Percentiles rank a stretch among this genome's conserved stretches.
phyloP scores from a whole-genome alignment of 2,797 vertebrate species.

The Sphenodon punctatus region DNA sequence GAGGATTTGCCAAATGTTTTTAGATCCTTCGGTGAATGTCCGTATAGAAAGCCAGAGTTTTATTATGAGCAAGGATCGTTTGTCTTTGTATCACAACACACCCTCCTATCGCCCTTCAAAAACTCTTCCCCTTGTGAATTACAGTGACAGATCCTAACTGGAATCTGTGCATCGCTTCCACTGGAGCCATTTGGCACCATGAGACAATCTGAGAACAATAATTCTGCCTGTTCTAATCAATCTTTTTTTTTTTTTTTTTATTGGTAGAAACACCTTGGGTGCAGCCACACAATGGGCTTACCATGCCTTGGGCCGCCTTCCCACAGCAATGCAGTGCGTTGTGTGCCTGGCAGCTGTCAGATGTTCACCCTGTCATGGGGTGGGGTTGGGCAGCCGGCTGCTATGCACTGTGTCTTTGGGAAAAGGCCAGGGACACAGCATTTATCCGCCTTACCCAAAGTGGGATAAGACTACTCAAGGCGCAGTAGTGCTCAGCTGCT shows the following conservation, averaged over 20 bases:
- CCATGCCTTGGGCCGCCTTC: too few species aligned
- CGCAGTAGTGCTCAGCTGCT: too few species aligned
- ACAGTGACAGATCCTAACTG: not conserved
- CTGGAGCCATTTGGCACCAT: not conserved
- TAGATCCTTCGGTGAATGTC: not conserved
- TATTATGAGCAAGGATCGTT: not conserved
- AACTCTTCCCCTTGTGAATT: not conserved
- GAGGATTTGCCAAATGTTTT: not conserved
- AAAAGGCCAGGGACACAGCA: too few species aligned
- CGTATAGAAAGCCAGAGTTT: not conserved
- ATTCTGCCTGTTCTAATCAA: accelerated
- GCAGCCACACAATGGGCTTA: too few species aligned
- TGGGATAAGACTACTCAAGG: too few species aligned
- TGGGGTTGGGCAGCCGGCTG: too few species aligned
- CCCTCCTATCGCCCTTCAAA: not conserved
- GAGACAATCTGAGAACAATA: not conserved
- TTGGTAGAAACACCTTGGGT: accelerated
- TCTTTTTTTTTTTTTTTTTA: not conserved
- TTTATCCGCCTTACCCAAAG: too few species aligned
- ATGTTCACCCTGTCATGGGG: too few species aligned
- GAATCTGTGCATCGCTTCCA: accelerated
- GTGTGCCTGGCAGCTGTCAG: too few species aligned
- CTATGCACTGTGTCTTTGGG: too few species aligned
- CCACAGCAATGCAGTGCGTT: too few species aligned
- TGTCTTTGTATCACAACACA: not conserved